These are phyloP conservation scores for Colletes latitarsis DNA, from an alignment of 1,140 invertebrate genomes.

Conservation along the genomic window DNA sequence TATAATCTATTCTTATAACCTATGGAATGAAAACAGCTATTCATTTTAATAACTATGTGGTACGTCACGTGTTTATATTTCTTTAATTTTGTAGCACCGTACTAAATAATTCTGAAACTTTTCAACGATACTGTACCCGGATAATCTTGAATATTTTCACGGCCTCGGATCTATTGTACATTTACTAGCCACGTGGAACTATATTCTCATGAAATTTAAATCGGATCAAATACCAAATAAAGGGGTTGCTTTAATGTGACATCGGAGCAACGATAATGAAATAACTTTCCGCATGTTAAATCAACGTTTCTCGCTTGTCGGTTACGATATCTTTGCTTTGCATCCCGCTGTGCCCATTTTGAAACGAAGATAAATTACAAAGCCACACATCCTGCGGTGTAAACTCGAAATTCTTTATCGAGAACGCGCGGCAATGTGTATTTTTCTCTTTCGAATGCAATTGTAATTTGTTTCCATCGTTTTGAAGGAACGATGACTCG, in stretches of 20 bases:
- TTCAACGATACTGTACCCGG: too few relatives aligned
- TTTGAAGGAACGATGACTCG: slow-evolving; percentile 17
- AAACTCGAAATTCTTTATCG: slow-evolving; percentile 42
- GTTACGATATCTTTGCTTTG: slow-evolving; percentile 11
- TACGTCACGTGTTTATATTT: too few relatives aligned
- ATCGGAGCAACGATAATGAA: neutral
- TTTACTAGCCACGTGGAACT: neutral
- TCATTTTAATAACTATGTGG: too few relatives aligned
- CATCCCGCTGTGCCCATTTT: slow-evolving; percentile 15
- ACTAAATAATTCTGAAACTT: neutral
- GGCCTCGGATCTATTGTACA: too few relatives aligned
- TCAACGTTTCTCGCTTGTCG: neutral
- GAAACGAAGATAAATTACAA: slow-evolving; percentile 48
- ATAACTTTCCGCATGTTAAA: slow-evolving; percentile 7
- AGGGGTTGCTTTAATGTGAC: neutral
- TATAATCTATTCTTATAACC: too few relatives aligned
- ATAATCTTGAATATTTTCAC: neutral
- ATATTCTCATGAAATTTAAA: neutral
- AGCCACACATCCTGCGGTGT: slow-evolving; percentile 41
- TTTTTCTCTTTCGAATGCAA: neutral
- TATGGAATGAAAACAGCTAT: too few relatives aligned
- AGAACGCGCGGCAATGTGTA: neutral
- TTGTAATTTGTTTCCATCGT: slow-evolving; percentile 32
- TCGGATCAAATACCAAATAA: neutral
- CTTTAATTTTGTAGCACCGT: too few relatives aligned